phyloP scores from a whole-genome alignment of 2,888 invertebrate species.

The Idaea straminata region DNA sequence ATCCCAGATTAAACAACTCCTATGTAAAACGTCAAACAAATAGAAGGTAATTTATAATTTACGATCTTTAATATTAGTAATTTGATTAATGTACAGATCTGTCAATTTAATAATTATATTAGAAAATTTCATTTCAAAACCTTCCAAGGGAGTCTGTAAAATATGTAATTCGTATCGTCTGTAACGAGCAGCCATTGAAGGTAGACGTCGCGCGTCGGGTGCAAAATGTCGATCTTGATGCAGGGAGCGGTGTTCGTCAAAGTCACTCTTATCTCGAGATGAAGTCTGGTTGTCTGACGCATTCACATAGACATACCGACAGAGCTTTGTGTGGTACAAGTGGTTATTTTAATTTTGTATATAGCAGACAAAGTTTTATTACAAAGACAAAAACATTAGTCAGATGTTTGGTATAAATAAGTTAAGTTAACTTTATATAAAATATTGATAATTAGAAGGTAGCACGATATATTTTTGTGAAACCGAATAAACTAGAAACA shows the following conservation, averaged over 20 bases:
- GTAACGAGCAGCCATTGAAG: conserved; percentile 41
- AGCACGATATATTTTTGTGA: not conserved
- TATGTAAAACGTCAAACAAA: not conserved
- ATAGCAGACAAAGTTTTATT: not conserved
- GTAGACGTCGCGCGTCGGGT: conserved; percentile 28
- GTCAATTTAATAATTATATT: not conserved
- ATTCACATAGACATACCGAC: conserved; percentile 4
- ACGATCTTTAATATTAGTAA: not conserved
- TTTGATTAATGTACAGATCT: not conserved
- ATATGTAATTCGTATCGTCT: not conserved
- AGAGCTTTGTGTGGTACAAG: conserved; percentile 2
- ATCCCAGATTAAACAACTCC: not conserved
- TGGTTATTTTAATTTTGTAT: not conserved
- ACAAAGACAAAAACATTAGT: too few relatives aligned
- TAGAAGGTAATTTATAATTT: not conserved
- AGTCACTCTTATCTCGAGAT: conserved; percentile 56
- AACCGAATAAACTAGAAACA: not conserved
- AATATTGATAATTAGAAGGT: too few relatives aligned
- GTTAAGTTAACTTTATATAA: too few relatives aligned
- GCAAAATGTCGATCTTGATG: conserved; percentile 56
- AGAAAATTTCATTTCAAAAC: not conserved
- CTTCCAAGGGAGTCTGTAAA: not conserved
- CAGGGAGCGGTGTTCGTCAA: conserved; percentile 57
- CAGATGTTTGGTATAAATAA: not conserved
- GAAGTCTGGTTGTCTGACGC: conserved; percentile 29